These are phyloP conservation scores for Xestia ashworthii DNA, from an alignment of 2,888 invertebrate species.

Conservation along the genomic window DNA sequence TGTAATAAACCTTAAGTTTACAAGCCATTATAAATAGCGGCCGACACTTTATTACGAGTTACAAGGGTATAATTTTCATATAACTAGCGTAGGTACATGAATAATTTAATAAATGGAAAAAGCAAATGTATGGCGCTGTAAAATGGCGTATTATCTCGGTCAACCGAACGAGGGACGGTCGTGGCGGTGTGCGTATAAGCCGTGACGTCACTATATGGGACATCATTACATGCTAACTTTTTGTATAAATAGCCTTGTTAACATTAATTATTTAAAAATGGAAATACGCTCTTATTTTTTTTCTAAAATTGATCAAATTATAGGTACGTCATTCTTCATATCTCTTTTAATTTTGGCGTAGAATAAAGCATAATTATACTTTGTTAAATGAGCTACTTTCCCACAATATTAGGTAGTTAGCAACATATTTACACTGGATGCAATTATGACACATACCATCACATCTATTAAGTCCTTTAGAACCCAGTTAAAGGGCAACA, in stretches of 20 bases:
- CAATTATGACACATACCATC: neutral
- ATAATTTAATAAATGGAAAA: conserved; percentile 58
- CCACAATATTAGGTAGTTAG: neutral
- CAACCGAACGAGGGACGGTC: conserved; percentile 45
- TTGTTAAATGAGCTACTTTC: neutral
- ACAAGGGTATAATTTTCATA: conserved; percentile 48
- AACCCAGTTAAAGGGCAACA: neutral
- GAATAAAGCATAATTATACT: neutral
- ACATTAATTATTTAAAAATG: neutral
- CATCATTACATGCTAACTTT: conserved; percentile 14
- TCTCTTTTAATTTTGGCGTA: neutral
- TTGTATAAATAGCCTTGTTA: neutral
- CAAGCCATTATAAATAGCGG: conserved; percentile 23
- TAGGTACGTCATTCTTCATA: neutral
- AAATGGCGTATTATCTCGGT: conserved; percentile 59
- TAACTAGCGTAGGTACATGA: conserved; percentile 41
- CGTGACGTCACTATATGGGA: conserved; percentile 16
- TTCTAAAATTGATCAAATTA: neutral
- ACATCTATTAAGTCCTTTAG: neutral
- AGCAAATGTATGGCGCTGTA: conserved; percentile 53
- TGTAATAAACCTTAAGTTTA: conserved; percentile 17
- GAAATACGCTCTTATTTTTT: neutral
- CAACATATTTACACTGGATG: neutral
- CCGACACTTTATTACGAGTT: conserved; percentile 26
- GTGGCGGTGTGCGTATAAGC: conserved; percentile 8